A percentile compares a stretch with the other conserved stretches of the same genome.
Evolutionary conservation across 1,140 invertebrate genomes (phyloP).

Genomic region (Steinernema khuongi): DNA sequence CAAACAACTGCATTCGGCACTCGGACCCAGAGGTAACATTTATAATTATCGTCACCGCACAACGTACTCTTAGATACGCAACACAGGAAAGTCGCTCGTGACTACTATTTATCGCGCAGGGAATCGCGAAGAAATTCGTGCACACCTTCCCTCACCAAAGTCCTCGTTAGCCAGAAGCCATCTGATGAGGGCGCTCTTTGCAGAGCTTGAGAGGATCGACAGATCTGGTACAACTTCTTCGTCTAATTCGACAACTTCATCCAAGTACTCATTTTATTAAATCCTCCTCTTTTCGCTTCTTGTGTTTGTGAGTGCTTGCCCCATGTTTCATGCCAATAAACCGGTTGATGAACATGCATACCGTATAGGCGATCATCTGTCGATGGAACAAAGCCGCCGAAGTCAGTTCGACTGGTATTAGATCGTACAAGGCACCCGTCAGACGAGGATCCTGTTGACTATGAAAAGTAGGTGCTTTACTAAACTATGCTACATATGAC

Average conservation of each 20-base stretch:
- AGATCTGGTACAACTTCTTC: not conserved
- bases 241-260: not conserved
- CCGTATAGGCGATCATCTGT: not conserved
- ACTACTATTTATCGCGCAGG: not conserved
- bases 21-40: not conserved
- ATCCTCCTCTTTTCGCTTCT: not conserved
- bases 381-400: not conserved
- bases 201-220: not conserved
- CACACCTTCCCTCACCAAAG: not conserved
- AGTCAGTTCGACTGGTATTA: not conserved
- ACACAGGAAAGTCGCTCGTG: not conserved
- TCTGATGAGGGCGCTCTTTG: not conserved
- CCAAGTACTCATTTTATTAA: constrained; percentile 3
- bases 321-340: not conserved
- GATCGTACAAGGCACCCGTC: constrained; percentile 5
- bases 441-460: not conserved
- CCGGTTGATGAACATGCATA: not conserved
- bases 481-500: not conserved
- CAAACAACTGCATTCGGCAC: not conserved
- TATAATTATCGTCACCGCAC: not conserved
- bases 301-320: not conserved
- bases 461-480: not conserved
- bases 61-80: not conserved
- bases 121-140: not conserved
- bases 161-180: not conserved